Percentiles rank a stretch among this genome's conserved stretches.
These are phyloP conservation scores for Malacoctenus gilli DNA, from an alignment of 2,797 vertebrate genomes.

Conservation along the genomic window DNA sequence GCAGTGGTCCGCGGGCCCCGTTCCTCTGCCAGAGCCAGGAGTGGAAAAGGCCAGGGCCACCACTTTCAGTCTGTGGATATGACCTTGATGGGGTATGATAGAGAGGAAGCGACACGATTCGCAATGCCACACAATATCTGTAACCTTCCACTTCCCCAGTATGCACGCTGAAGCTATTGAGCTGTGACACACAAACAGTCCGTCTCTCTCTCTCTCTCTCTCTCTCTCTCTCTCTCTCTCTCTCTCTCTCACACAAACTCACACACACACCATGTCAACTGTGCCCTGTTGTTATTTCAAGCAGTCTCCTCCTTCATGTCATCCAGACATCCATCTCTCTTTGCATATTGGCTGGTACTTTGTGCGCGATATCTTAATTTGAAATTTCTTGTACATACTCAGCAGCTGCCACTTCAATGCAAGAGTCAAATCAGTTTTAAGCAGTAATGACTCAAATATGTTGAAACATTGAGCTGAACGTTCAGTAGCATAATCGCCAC, in stretches of 20 bases:
- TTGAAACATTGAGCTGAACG: constrained; percentile 14
- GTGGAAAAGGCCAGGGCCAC: constrained; percentile 80
- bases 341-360: constrained; percentile 55
- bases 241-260: constrained; percentile 25
- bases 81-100: constrained; percentile 81
- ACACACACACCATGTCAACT: constrained; percentile 52
- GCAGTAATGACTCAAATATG: constrained; percentile 38
- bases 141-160: constrained; percentile 69
- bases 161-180: constrained; percentile 63
- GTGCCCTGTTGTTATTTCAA: constrained; percentile 65
- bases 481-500: neutral
- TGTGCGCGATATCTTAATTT: constrained; percentile 43
- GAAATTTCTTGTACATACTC: constrained; percentile 35
- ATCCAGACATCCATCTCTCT: constrained; percentile 61
- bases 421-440: constrained; percentile 41
- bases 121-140: constrained; percentile 78
- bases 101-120: constrained; percentile 77
- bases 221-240: constrained; percentile 29
- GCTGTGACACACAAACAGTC: constrained; percentile 60
- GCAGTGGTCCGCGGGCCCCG: constrained; percentile 75
- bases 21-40: constrained; percentile 77
- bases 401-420: constrained; percentile 36
- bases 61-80: constrained; percentile 74
- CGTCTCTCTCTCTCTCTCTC: constrained; percentile 25
- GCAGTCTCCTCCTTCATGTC: constrained; percentile 58